These are phyloP conservation scores for Liodrosophila aerea DNA, from an alignment of 2,888 invertebrate species.

Conservation along the genomic window DNA sequence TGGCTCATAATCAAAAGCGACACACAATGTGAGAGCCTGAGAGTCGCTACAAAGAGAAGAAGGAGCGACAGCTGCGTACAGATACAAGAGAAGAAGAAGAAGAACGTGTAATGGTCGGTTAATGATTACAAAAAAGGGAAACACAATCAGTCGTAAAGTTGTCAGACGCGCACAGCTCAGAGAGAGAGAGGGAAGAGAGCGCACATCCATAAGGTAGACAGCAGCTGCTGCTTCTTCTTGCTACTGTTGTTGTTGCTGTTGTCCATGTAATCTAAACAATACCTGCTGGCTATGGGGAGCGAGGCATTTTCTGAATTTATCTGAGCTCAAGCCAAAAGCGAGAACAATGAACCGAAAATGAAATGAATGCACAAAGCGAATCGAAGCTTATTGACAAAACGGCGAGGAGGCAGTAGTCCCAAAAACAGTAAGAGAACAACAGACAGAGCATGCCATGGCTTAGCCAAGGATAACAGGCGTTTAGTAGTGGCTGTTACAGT, in stretches of 20 bases:
- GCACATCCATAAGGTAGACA: constrained; percentile 8
- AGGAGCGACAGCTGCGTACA: constrained; percentile 34
- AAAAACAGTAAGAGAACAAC: constrained; percentile 18
- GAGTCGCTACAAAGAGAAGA: not conserved
- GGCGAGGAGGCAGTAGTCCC: constrained; percentile 16
- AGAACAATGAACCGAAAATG: constrained; percentile 68
- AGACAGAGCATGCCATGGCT: constrained; percentile 32
- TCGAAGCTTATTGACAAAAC: constrained; percentile 64
- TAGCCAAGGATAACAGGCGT: constrained; percentile 55
- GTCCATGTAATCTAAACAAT: constrained; percentile 73
- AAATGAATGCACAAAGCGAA: constrained; percentile 59
- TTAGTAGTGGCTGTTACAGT: too few relatives aligned
- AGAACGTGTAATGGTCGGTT: constrained; percentile 63
- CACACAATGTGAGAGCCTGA: constrained; percentile 11
- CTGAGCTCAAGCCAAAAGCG: constrained; percentile 25
- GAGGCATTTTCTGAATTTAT: constrained; percentile 16
- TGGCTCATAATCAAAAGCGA: constrained; percentile 35
- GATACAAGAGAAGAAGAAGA: constrained; percentile 28
- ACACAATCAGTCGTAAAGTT: constrained; percentile 61
- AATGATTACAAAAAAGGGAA: constrained; percentile 60
- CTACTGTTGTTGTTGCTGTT: constrained; percentile 25
- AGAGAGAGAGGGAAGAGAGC: not conserved
- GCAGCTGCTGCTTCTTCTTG: constrained; percentile 34
- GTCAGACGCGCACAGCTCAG: constrained; percentile 31
- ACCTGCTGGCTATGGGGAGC: constrained; percentile 51